Conservation (phyloP, 2,888 invertebrate genomes). For the Apomyelois bistriatella region DNA sequence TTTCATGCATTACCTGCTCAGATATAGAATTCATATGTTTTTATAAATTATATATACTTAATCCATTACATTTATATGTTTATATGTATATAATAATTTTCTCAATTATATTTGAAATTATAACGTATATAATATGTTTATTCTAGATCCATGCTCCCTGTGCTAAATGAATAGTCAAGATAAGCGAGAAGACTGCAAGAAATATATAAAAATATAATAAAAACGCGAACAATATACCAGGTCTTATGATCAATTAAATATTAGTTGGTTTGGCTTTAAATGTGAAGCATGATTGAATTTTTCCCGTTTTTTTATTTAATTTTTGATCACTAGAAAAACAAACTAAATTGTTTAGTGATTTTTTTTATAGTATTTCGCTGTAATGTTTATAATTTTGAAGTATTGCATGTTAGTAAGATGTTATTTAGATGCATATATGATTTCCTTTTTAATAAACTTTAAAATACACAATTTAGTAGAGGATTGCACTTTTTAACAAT, state of each 20-base stretch:
- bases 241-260: conserved; percentile 57
- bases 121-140: conserved; percentile 30
- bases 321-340: conserved; percentile 11
- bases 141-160: conserved; percentile 89
- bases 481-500: too few species aligned
- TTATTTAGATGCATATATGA: neutral
- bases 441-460: too few species aligned
- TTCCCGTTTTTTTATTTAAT: conserved; percentile 17
- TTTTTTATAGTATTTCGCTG: neutral
- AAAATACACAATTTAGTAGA: too few species aligned
- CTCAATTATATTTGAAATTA: too few species aligned
- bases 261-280: conserved; percentile 38
- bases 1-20: too few species aligned
- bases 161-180: conserved; percentile 87
- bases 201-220: conserved; percentile 38
- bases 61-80: too few species aligned
- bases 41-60: too few species aligned
- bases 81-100: too few species aligned
- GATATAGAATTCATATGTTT: too few species aligned
- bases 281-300: conserved; percentile 27
- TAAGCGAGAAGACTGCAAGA: conserved; percentile 76
- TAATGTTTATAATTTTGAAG: neutral
- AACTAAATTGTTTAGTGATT: neutral
- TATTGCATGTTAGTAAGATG: neutral
- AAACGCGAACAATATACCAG: conserved; percentile 52